Evolutionary conservation across 2,888 invertebrate genomes (phyloP), one percentile per base, ranked within the genome.

Genomic region (Chouioia cunea): DNA sequence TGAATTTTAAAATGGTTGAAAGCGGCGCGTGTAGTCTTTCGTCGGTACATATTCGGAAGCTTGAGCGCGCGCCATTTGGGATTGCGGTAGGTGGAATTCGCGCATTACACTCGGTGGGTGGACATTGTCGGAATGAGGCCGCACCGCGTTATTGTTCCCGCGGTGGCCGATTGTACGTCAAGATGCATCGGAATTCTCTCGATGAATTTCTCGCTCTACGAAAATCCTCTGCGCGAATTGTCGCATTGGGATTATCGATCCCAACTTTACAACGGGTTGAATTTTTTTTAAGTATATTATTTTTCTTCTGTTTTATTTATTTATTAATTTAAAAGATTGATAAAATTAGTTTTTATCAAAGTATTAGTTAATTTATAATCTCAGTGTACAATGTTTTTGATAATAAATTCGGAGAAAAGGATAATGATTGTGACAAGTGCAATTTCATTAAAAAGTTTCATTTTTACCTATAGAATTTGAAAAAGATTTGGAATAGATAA

Each of bases 11-110:
- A 70, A 50, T 27, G 56, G 53, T 15, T 22, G 57, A 23, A 43
- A 16, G 57, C 18, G 16, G 27, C 6, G 27, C n/a, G 54, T 65
- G 62, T 44, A 46, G 57, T 36, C 50, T 65, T 27, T 67, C 23
- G 10, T 57, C 22, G 56, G 8, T 50, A 44, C 18, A 18, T 22
- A 58, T 44, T 20, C 4, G 23, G 48, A n/a, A n/a, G n/a, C n/a
- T n/a, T 4, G 46, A n/a, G 46, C 14, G 43, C 23, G 52, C 57
- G 53, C 58, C 63, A 68, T 66, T 70, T 62, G 62, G 70, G 73
- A 70, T 74, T 73, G 68, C 74, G 63, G 74, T 52, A 74, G 76
- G 71, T 74, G 79, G 76, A 79, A 79, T 79, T 79, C 71, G 75
- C 62, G 73, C 70, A 76, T 77, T 77, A 75, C 72, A 72, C 74